Evolutionary conservation across 2,113 vertebrate genomes (phyloP), one percentile per base, ranked within the genome.

Genomic region (Andinoacara biseriatus): DNA sequence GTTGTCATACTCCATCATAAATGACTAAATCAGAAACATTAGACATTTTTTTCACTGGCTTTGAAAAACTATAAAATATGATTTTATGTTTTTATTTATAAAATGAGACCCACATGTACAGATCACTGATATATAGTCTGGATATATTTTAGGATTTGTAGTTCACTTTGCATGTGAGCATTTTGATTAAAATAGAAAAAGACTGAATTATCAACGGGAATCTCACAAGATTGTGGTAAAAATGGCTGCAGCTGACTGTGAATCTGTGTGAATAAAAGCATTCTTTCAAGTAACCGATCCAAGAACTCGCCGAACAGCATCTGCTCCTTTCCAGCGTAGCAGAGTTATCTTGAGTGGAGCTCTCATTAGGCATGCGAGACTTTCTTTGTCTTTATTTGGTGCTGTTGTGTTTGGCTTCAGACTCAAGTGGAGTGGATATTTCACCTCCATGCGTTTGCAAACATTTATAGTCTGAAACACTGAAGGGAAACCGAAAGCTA

Each of bases 381-480:
- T 83, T 58, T 85, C n/a, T 75, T 62, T 86, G 84, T 86, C 85
- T 90, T 80, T 78, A 87, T 87, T 86, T 92, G 91, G 82, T 75
- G 59, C 54, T 85, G 76, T 58, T 90, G 59, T 78, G 59, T 83
- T 81, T 84, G 83, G 52, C 78, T 54, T 46, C 4, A 56, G 62
- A 10, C 76, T 74, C 7, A 59, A 18, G 72, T 58, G 13, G 18
- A 33, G 26, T 14, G 46, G 58, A 67, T 83, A 57, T 80, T 86
- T 84, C 67, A 52, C 33, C 26, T 72, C 7, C 18, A 33, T 79
- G 54, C 78, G 54, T 33, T 31, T 10, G 29, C 26, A 59, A 58
- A 86, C 46, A 62, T 15, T 38, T 31, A 10, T 22, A 43, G 49
- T 83, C 57, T 49, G 35, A 69, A 61, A 40, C 54, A 8, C 63